These are phyloP conservation scores for Baccha elongata DNA, from an alignment of 2,888 invertebrate species.

Conservation along the genomic window DNA sequence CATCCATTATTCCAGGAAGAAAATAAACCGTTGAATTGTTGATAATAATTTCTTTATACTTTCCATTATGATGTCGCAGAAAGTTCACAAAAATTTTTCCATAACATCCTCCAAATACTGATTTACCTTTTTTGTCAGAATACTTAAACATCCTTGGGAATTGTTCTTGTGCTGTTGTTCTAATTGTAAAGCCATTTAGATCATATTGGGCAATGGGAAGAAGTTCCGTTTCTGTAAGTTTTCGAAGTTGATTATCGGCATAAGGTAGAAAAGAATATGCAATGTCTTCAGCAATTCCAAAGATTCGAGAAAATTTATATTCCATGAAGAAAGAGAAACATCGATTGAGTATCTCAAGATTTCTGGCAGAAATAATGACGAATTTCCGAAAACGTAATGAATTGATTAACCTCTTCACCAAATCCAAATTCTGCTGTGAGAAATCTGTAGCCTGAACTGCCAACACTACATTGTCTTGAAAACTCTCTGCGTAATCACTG, in stretches of 20 bases:
- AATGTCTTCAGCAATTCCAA: background rate
- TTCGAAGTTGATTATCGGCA: slow-evolving; percentile 2
- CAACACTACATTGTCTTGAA: background rate
- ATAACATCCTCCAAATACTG: background rate
- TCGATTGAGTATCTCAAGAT: background rate
- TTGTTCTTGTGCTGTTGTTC: slow-evolving; percentile 9
- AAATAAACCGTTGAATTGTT: background rate
- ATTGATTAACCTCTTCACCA: background rate
- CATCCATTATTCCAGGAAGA: slow-evolving; percentile 1
- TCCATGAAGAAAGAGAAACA: background rate
- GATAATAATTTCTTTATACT: background rate
- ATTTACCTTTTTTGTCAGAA: background rate
- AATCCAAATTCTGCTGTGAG: background rate
- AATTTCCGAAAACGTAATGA: background rate
- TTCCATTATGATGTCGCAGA: slow-evolving; percentile 29
- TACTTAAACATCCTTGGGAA: slow-evolving; percentile 16
- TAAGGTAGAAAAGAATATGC: slow-evolving; percentile 19
- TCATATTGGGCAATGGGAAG: slow-evolving; percentile 25
- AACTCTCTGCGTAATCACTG: background rate
- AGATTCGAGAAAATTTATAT: slow-evolving; percentile 29
- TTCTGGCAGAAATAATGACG: background rate
- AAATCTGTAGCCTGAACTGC: background rate
- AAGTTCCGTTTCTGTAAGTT: background rate
- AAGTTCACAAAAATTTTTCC: slow-evolving; percentile 21
- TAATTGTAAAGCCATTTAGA: slow-evolving; percentile 29